These are phyloP conservation scores for Harpagifer antarcticus DNA, from an alignment of 2,797 vertebrate species.

Conservation along the genomic window DNA sequence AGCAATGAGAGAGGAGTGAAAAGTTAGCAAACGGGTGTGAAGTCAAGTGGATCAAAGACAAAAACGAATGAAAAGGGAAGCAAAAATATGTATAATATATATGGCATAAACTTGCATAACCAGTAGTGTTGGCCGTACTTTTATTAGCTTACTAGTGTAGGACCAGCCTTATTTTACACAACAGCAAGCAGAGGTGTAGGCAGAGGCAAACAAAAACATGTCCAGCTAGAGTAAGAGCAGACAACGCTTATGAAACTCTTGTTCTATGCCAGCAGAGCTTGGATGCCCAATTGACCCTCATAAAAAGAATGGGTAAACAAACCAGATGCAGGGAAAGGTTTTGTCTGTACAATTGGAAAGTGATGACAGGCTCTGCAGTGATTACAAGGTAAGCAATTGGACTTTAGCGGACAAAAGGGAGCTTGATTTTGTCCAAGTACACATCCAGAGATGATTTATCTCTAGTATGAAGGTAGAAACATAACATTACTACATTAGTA, in stretches of 20 bases:
- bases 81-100: not conserved
- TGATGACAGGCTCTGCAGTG: conserved; percentile 57
- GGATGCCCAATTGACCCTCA: conserved; percentile 63
- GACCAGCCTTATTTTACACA: conserved; percentile 25
- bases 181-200: conserved; percentile 42
- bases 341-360: conserved; percentile 54
- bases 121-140: conserved; percentile 17
- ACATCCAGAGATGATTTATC: conserved; percentile 12
- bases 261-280: conserved; percentile 55
- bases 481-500: conserved; percentile 19
- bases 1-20: conserved; percentile 13
- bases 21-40: conserved; percentile 41
- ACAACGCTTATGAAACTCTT: conserved; percentile 48
- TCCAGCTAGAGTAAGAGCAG: conserved; percentile 40
- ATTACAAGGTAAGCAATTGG: conserved; percentile 43
- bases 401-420: conserved; percentile 39
- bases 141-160: conserved; percentile 30
- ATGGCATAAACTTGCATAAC: conserved; percentile 10
- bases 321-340: conserved; percentile 58
- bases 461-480: not conserved
- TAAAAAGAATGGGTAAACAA: conserved; percentile 56
- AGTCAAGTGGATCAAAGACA: conserved; percentile 25
- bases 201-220: conserved; percentile 52
- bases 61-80: conserved; percentile 17
- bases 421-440: conserved; percentile 33